phyloP scores from a whole-genome alignment of 2,113 vertebrate genomes.

The Tragelaphus imberbis region DNA sequence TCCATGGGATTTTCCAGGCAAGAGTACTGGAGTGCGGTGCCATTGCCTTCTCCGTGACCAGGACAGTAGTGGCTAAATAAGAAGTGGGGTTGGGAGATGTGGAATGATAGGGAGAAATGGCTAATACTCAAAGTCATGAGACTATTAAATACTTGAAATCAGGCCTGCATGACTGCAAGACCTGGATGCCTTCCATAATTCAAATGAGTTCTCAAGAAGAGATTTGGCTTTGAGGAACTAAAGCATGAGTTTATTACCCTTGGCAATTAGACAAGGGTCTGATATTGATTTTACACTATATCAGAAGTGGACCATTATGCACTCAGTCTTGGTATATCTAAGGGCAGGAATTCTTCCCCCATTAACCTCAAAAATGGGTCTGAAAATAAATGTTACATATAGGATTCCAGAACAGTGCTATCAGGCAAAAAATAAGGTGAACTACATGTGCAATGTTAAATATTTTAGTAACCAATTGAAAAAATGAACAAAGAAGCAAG shows the following conservation, averaged over 20 bases:
- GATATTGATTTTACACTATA: slow-evolving; percentile 47
- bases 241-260: slow-evolving; percentile 37
- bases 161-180: background rate
- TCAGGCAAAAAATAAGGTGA: background rate
- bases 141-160: background rate
- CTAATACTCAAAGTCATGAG: background rate
- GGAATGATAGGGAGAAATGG: background rate
- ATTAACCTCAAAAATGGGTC: slow-evolving; percentile 18
- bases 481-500: background rate
- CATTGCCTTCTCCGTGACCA: too few relatives aligned
- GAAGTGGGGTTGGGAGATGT: background rate
- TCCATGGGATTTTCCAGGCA: too few relatives aligned
- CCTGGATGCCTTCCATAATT: background rate
- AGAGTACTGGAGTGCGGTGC: too few relatives aligned
- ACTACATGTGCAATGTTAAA: background rate
- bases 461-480: background rate
- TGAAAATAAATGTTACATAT: slow-evolving; percentile 24
- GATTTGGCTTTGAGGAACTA: slow-evolving; percentile 18
- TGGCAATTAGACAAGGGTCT: slow-evolving; percentile 42
- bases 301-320: background rate
- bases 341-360: background rate
- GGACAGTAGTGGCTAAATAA: too few relatives aligned
- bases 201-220: background rate
- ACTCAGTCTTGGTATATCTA: background rate
- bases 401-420: background rate